phyloP scores from a whole-genome alignment of 1,140 invertebrate species.

The Eumeta japonica region DNA sequence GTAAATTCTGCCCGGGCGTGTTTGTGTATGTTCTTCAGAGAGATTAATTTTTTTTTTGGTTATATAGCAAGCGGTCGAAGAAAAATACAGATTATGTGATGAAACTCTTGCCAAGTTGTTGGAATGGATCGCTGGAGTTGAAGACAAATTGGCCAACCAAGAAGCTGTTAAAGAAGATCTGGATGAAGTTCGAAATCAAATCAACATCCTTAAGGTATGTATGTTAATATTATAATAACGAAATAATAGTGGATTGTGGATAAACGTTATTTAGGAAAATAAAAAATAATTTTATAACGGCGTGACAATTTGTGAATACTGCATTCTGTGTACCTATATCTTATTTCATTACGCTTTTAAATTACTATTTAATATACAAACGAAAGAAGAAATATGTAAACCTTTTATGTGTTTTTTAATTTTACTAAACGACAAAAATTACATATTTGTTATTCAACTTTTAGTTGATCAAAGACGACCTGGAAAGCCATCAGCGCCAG shows the following conservation, averaged over 20 bases:
- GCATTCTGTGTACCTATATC: too few species aligned
- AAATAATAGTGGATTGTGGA: too few species aligned
- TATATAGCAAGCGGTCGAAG: conserved; percentile 87
- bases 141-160: conserved; percentile 84
- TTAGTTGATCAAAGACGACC: conserved; percentile 87
- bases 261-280: neutral
- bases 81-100: conserved; percentile 88
- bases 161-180: conserved; percentile 85
- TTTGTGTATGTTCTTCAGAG: too few species aligned
- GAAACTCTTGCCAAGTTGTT: conserved; percentile 81
- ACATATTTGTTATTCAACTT: conserved; percentile 6
- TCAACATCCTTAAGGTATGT: conserved; percentile 79
- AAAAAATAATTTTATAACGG: neutral
- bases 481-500: conserved; percentile 82
- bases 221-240: conserved; percentile 3
- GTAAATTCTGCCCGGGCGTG: too few species aligned
- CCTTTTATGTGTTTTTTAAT: too few species aligned
- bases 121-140: conserved; percentile 84
- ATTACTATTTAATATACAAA: too few species aligned
- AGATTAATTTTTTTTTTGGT: conserved; percentile 27
- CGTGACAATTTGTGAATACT: too few species aligned
- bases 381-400: too few species aligned
- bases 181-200: conserved; percentile 85
- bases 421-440: too few species aligned
- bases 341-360: too few species aligned